A percentile compares a stretch with the other conserved stretches of the same genome.
These are phyloP conservation scores for Pterostichus madidus DNA, from an alignment of 2,888 invertebrate genomes.

Conservation along the genomic window DNA sequence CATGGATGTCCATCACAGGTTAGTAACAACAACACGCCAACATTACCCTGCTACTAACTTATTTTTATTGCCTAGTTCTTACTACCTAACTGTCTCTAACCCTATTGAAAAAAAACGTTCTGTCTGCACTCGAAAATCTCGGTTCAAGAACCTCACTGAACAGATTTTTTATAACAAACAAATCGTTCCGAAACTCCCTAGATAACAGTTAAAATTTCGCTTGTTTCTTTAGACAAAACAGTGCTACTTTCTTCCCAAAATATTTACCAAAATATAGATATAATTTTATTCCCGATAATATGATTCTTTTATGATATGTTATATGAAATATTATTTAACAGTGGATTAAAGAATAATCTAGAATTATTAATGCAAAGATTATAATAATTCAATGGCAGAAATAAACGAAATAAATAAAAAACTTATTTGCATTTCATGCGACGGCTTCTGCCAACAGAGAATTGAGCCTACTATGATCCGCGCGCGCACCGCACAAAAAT, in stretches of 20 bases:
- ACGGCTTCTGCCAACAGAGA: constrained; percentile 3
- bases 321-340: background rate
- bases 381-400: background rate
- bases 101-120: background rate
- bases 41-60: background rate
- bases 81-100: background rate
- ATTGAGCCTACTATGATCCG: constrained; percentile 55
- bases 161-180: background rate
- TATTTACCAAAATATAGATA: too few relatives aligned
- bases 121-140: background rate
- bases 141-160: background rate
- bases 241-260: background rate
- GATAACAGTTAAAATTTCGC: too few relatives aligned
- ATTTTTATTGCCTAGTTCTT: background rate
- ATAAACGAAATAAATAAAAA: constrained; percentile 11
- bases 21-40: too few relatives aligned
- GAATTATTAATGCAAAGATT: background rate
- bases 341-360: background rate
- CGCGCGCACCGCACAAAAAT: constrained; percentile 70
- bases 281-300: background rate
- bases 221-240: background rate
- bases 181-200: background rate
- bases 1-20: constrained; percentile 99
- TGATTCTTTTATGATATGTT: background rate
- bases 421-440: constrained; percentile 5